Percentiles rank a stretch among this genome's conserved stretches.
These are phyloP conservation scores for Galerucella calmariensis DNA, from an alignment of 2,888 invertebrate species.

Conservation along the genomic window DNA sequence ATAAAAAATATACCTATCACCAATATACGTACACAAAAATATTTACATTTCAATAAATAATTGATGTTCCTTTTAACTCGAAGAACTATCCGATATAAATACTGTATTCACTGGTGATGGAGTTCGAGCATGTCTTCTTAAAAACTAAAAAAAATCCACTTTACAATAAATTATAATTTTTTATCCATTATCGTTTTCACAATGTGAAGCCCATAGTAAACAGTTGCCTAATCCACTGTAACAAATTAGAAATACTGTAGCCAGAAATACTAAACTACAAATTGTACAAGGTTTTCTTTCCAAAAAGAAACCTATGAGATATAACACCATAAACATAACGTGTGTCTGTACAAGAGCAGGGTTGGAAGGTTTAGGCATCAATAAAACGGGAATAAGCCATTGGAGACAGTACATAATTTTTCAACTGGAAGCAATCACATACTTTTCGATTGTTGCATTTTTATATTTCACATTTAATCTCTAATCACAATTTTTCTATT, in stretches of 20 bases:
- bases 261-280: constrained; percentile 94
- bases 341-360: constrained; percentile 95
- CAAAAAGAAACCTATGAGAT: constrained; percentile 95
- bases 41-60: constrained; percentile 45
- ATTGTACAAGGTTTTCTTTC: constrained; percentile 98
- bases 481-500: not conserved
- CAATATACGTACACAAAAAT: constrained; percentile 42
- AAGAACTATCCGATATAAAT: constrained; percentile 33
- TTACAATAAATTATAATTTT: constrained; percentile 8
- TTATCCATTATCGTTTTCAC: constrained; percentile 72
- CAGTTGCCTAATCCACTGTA: constrained; percentile 97
- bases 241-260: constrained; percentile 93
- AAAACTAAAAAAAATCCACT: constrained; percentile 34
- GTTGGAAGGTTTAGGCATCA: constrained; percentile 97
- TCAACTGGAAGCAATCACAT: constrained; percentile 31
- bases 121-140: constrained; percentile 35
- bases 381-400: constrained; percentile 95
- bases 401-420: constrained; percentile 92
- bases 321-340: constrained; percentile 97
- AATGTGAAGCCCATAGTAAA: constrained; percentile 88
- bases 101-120: constrained; percentile 32
- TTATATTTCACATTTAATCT: constrained; percentile 11
- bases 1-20: constrained; percentile 38
- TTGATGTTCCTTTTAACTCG: constrained; percentile 25
- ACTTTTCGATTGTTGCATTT: constrained; percentile 34